A percentile compares a stretch with the other conserved stretches of the same genome.
Evolutionary conservation across 2,113 vertebrate genomes (phyloP).

Genomic region (Cyprinodon tularosa): DNA sequence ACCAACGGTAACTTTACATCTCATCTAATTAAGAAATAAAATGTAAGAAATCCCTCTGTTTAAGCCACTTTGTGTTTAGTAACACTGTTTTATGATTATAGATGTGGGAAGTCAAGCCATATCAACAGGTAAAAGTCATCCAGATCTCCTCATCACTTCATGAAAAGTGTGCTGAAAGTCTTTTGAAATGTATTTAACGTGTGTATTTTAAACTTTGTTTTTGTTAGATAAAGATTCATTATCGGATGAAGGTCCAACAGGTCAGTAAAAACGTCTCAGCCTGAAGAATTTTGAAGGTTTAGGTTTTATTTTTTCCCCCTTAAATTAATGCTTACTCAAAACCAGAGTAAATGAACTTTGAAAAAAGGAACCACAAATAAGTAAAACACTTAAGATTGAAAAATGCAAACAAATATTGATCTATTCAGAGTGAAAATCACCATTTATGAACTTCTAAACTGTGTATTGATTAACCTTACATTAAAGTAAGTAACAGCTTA

Average conservation of each 20-base stretch:
- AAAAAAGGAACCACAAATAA: not conserved
- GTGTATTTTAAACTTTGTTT: not conserved
- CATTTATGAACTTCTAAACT: not conserved
- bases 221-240: constrained; percentile 74
- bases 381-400: not conserved
- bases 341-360: not conserved
- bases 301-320: not conserved
- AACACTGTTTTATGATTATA: constrained; percentile 34
- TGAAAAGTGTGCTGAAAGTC: not conserved
- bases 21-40: not conserved
- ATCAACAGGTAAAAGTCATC: constrained; percentile 65
- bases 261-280: constrained; percentile 39
- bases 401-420: not conserved
- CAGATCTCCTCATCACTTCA: not conserved
- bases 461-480: not conserved
- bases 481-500: not conserved
- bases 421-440: not conserved
- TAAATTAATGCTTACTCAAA: not conserved
- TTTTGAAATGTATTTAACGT: not conserved
- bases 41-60: not conserved
- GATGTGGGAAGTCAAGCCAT: constrained; percentile 65
- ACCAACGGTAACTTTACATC: constrained; percentile 32
- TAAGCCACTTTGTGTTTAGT: not conserved
- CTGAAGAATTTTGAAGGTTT: not conserved
- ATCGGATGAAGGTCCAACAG: constrained; percentile 79